Evolutionary conservation across 2,113 vertebrate species (phyloP).

Genomic region (Lepisosteus oculatus): DNA sequence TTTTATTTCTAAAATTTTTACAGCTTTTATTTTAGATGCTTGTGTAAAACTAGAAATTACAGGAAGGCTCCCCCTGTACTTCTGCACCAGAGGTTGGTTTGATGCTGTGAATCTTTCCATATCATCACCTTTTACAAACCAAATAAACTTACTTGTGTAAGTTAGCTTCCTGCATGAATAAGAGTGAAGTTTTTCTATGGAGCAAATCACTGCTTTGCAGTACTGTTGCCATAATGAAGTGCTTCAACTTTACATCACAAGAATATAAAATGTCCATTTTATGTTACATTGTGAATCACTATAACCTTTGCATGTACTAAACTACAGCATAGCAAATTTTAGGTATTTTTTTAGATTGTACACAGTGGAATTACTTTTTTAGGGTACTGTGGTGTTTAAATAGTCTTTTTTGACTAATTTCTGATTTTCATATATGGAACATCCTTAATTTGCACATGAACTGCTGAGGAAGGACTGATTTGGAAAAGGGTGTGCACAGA

Average conservation of each 20-base stretch:
- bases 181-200: slow-evolving; percentile 64
- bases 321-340: slow-evolving; percentile 93
- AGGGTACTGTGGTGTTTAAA: slow-evolving; percentile 93
- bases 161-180: slow-evolving; percentile 73
- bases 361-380: slow-evolving; percentile 78
- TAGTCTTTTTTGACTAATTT: slow-evolving; percentile 82
- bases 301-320: slow-evolving; percentile 91
- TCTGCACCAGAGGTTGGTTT: slow-evolving; percentile 85
- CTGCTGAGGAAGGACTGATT: slow-evolving; percentile 81
- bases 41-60: slow-evolving; percentile 82
- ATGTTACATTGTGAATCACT: slow-evolving; percentile 56
- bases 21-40: slow-evolving; percentile 81
- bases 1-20: slow-evolving; percentile 39
- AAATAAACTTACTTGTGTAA: slow-evolving; percentile 72
- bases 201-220: slow-evolving; percentile 78
- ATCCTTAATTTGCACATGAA: slow-evolving; percentile 93
- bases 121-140: slow-evolving; percentile 67
- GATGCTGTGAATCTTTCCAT: slow-evolving; percentile 88
- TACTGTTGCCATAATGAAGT: slow-evolving; percentile 74
- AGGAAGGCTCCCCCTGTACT: slow-evolving; percentile 78
- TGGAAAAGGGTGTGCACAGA: slow-evolving; percentile 74
- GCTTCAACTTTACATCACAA: slow-evolving; percentile 47
- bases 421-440: slow-evolving; percentile 84
- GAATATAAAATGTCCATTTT: slow-evolving; percentile 72
- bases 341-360: slow-evolving; percentile 88